Base-by-base conservation (phyloP, 2,113 vertebrate genomes). In the Indri indri region DNA sequence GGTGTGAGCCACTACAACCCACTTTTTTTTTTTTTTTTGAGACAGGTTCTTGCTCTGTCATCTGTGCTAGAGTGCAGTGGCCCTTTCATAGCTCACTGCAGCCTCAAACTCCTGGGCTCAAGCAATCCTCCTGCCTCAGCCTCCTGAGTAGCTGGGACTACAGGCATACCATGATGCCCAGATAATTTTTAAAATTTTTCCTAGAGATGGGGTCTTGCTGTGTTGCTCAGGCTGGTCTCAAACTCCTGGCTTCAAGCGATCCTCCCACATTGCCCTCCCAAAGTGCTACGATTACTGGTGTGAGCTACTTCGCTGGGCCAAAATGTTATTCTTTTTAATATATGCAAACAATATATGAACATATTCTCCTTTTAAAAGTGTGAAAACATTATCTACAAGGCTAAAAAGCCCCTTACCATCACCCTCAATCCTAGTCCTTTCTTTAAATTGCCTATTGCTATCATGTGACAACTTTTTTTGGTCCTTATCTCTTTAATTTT, bases 351-450 rank as follows among this genome's bases (percentile, higher is more conserved):
- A 84, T 88, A 74, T 5, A 37, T 45, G 23, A 83, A 88, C 23
- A 73, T 68, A 87, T 23, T 87, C 32, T 74, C 37, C 50, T 85
- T 93, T 76, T 68, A 63, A 92, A 94, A 92, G 52, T 95, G 47
- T 22, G 30, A 90, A 65, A 57, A 32, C 16, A 77, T 85, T 57
- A 59, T 20, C 40, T 18, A 47, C 17, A 73, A 89, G 14, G 37
- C 27, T 96, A 66, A 93, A 63, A 22, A 63, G 27, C 16, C 22
- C 23, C 3, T 27, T 47, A 37, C 11, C 54, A 2, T 59, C 47
- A 30, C 16, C 93, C 23, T 74, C 68, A 76, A 10, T 57, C 30
- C 73, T 52, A 27, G 10, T 76, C 76, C 63, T 91, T 68, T 59
- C 32, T 79, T 91, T 73, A 70, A 82, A 65, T 76, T 59, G 32